Base-by-base conservation (phyloP, 2,113 vertebrate genomes). In the Eleginops maclovinus region DNA sequence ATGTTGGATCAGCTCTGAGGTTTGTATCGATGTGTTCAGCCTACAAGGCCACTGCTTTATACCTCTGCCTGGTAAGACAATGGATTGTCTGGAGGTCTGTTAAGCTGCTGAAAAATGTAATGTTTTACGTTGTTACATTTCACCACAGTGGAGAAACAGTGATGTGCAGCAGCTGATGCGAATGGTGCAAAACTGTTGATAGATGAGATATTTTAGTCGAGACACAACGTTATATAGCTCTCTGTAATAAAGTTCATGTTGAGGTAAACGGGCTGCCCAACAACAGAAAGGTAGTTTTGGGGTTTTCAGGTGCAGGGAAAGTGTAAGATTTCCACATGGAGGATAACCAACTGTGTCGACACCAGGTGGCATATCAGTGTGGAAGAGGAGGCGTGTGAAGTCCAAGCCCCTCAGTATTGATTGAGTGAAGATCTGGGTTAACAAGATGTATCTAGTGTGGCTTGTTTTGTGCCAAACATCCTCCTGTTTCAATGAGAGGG, bases 1-100 rank as follows among this genome's bases (percentile, higher is more conserved):
- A 65, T 51, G 65, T 89, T 72, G 85, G 81, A 89, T 85, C 84
- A 88, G 85, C 82, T 87, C 72, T 81, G 70, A 64, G 78, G 67
- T 77, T 75, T 16, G 58, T 79, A 89, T 89, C 21, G 85, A 86
- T 55, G 77, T 63, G 36, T n/a, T 74, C 73, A 72, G 73, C 75
- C 68, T 67, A 47, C 66, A 69, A 87, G 75, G 80, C 83, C 67
- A n/a, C 65, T 70, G 62, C 60, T 81, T 79, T 66, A 72, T 70
- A 26, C 62, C 68, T 53, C 61, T 16, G 53, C 22, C 11, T 54
- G 75, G 47, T 73, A 26, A 49, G 24, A 67, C 24, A 22, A 17
- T 24, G 13, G 40, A 70, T 62, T 79, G 40, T 55, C 63, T 19
- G 41, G 82, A 62, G 49, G 7, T 40, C 31, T 63, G 9, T 54